Conservation (phyloP, 2,888 invertebrate species). For the Druceiella hillmani region DNA sequence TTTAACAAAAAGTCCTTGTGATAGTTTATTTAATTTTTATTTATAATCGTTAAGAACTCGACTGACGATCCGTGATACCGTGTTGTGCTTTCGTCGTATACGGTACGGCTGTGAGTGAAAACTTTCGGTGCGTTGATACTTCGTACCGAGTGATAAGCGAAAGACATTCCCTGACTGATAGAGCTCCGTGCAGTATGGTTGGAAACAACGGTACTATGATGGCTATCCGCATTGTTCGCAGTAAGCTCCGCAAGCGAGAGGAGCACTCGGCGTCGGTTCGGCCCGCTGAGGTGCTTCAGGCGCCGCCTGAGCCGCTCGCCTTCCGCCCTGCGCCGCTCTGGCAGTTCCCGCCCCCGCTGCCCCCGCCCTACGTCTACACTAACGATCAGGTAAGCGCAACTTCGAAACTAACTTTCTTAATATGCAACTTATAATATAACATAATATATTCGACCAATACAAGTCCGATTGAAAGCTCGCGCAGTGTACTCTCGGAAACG, state of each 20-base stretch:
- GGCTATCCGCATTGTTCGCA: slow-evolving; percentile 87
- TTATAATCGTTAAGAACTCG: too few species aligned
- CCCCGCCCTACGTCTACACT: slow-evolving; percentile 69
- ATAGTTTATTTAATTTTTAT: slow-evolving; percentile 51
- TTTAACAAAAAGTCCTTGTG: slow-evolving; percentile 44
- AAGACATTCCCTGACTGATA: too few species aligned
- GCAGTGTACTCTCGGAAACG: too few species aligned
- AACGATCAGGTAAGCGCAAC: slow-evolving; percentile 70
- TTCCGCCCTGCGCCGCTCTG: slow-evolving; percentile 69
- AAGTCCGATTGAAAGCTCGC: too few species aligned
- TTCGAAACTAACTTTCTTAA: neutral
- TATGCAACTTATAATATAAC: too few species aligned
- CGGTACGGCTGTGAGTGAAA: slow-evolving; percentile 51
- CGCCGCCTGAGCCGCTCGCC: slow-evolving; percentile 54
- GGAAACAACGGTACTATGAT: slow-evolving; percentile 82
- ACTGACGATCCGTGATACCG: too few species aligned
- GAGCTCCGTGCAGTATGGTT: slow-evolving; percentile 80
- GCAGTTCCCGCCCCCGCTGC: slow-evolving; percentile 79
- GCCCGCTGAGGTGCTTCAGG: slow-evolving; percentile 60
- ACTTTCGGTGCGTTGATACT: too few species aligned
- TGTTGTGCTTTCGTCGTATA: slow-evolving; percentile 36
- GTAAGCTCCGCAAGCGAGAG: slow-evolving; percentile 82
- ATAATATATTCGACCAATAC: too few species aligned
- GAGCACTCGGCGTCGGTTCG: slow-evolving; percentile 68
- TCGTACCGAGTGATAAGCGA: too few species aligned